Evolutionary conservation across 2,888 invertebrate species (phyloP), one percentile per base, ranked within the genome.

Genomic region (Lypha dubia): DNA sequence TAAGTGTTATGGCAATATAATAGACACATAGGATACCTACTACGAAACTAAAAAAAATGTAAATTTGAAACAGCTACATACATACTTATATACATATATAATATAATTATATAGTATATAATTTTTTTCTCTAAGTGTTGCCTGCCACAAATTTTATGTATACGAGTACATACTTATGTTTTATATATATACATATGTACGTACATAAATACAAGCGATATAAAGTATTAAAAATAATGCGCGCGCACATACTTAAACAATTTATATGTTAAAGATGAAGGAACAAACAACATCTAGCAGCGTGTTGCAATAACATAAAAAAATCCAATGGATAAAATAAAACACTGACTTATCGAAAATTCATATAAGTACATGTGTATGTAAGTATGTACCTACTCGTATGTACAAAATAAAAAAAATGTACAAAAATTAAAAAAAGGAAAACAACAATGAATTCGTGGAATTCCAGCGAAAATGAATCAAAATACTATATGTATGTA

Each of bases 391-490:
- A 67, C 35, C 63, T 24, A 49, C 17, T 76, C 17, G n/a, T 17
- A n/a, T n/a, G n/a, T n/a, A 35, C 24, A 56, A 44, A 38, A 67
- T 46, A 49, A 44, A n/a, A 58, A 65, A 63, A 63, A 28, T 24
- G 13, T 28, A 70, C 15, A 56, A 41, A 41, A 44, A 17, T 8
- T 9, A 32, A 11, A 20, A 46, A 41, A 56, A 20, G 20, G 11
- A 60, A 41, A 62, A 22, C 56, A 44, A 49, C 58, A 77, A 68
- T 68, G 60, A 77, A 68, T 77, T 77, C 76, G 38, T 28, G 68
- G 76, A 77, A 77, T 68, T 68, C 49, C 68, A 68, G 44, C 60
- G 49, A 77, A 76, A 68, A 60, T 35, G 49, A 68, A 68, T 56
- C 67, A 28, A 28, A 2, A 28, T 28, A 28, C 28, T 28, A 28